Conservation (phyloP, 2,797 vertebrate genomes). For the Myotis myotis region DNA sequence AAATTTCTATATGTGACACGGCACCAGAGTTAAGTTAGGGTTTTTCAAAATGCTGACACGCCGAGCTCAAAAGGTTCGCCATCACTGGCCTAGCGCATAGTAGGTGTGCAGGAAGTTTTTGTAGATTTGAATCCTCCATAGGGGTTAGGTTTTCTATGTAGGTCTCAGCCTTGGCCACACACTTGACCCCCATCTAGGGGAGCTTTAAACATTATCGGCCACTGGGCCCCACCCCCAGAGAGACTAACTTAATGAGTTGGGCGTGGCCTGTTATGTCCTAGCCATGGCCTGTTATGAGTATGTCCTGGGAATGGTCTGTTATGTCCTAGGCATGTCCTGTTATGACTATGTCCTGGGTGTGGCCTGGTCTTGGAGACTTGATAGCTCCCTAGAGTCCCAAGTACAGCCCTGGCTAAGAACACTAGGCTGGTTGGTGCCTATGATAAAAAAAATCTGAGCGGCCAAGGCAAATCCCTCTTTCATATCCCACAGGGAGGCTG, state of each 20-base stretch:
- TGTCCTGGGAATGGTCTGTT: neutral
- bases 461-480: neutral
- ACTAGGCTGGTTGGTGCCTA: fast-evolving
- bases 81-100: fast-evolving
- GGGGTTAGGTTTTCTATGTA: neutral
- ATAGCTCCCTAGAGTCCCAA: neutral
- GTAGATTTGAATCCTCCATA: neutral
- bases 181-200: neutral
- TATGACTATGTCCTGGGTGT: neutral
- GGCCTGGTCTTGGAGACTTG: neutral
- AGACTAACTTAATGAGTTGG: neutral
- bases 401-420: neutral
- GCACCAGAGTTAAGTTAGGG: no score
- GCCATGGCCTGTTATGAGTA: neutral
- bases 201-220: neutral
- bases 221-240: neutral
- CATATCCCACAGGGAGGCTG: neutral
- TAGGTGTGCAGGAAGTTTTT: neutral
- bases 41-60: no score
- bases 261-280: neutral
- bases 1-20: no score
- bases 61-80: no score
- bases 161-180: neutral
- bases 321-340: neutral
- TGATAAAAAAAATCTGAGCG: neutral